Evolutionary conservation across 2,113 vertebrate species (phyloP).

Genomic region (Ovibos moschatus): DNA sequence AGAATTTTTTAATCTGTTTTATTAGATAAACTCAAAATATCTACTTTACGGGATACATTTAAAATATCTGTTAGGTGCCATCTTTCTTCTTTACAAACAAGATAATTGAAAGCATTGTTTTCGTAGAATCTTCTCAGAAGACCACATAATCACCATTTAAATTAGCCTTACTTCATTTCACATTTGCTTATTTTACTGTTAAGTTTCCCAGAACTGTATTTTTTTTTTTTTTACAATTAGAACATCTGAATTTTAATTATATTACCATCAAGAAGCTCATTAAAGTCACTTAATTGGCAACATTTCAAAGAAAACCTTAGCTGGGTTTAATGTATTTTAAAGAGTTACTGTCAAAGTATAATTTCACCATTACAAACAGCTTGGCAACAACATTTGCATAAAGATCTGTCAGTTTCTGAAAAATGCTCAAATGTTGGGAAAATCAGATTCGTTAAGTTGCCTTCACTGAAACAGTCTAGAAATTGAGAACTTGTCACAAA

Average conservation of each 20-base stretch:
- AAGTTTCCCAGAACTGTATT: constrained; percentile 81
- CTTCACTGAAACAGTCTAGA: constrained; percentile 78
- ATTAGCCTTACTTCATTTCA: constrained; percentile 83
- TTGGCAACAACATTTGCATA: constrained; percentile 88
- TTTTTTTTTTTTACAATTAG: constrained; percentile 84
- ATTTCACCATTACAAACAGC: constrained; percentile 89
- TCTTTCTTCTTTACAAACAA: constrained; percentile 73
- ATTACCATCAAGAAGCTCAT: constrained; percentile 88
- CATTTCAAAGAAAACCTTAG: constrained; percentile 85
- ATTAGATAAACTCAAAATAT: constrained; percentile 56
- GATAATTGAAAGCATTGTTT: constrained; percentile 77
- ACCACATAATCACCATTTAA: constrained; percentile 80
- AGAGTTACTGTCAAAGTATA: constrained; percentile 88
- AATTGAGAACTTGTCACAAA: constrained; percentile 65
- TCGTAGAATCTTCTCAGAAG: constrained; percentile 75
- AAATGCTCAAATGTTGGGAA: constrained; percentile 84
- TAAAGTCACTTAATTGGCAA: constrained; percentile 87
- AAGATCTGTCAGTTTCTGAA: constrained; percentile 84
- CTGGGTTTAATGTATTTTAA: constrained; percentile 88
- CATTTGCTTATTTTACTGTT: constrained; percentile 83
- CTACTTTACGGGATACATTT: constrained; percentile 48
- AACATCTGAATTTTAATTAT: constrained; percentile 88
- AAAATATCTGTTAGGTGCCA: constrained; percentile 53
- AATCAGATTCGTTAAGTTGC: constrained; percentile 83
- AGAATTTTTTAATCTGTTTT: constrained; percentile 56